A percentile compares a stretch with the other conserved stretches of the same genome.
Evolutionary conservation across 2,797 vertebrate genomes (phyloP).

Genomic region (Vipera ursinii): DNA sequence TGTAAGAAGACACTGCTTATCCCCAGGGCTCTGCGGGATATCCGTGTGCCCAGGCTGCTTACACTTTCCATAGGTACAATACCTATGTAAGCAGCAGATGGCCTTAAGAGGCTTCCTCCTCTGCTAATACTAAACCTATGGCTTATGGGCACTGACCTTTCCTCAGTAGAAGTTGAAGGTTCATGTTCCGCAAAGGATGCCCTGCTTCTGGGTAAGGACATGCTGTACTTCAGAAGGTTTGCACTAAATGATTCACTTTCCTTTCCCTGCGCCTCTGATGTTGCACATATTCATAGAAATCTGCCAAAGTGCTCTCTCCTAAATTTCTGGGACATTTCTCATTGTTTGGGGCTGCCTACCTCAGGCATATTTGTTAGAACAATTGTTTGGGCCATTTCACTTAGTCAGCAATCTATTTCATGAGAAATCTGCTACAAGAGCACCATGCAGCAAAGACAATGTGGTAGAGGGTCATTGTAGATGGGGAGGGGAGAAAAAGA

Average conservation of each 20-base stretch:
- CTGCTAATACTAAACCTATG: slow-evolving; percentile 63
- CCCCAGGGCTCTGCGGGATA: slow-evolving; percentile 87
- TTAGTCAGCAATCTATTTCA: slow-evolving; percentile 76
- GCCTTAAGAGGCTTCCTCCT: slow-evolving; percentile 49
- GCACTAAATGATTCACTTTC: slow-evolving; percentile 54
- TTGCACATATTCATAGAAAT: slow-evolving; percentile 43
- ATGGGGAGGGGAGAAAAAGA: neutral
- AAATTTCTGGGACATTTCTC: slow-evolving; percentile 81
- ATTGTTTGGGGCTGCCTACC: slow-evolving; percentile 65
- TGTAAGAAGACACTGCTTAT: slow-evolving; percentile 94
- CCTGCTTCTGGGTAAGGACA: slow-evolving; percentile 86
- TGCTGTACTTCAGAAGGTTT: slow-evolving; percentile 57
- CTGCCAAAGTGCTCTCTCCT: slow-evolving; percentile 65
- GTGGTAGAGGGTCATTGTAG: slow-evolving; percentile 48
- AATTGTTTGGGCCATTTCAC: slow-evolving; percentile 68
- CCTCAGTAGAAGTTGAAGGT: slow-evolving; percentile 63
- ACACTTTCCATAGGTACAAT: slow-evolving; percentile 65
- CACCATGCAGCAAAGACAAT: slow-evolving; percentile 66
- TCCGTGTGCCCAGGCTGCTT: slow-evolving; percentile 78
- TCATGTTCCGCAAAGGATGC: slow-evolving; percentile 83
- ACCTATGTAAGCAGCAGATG: slow-evolving; percentile 76
- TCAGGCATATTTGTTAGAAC: slow-evolving; percentile 44
- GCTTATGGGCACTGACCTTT: slow-evolving; percentile 60
- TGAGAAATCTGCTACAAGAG: slow-evolving; percentile 74
- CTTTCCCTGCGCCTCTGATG: slow-evolving; percentile 39